phyloP scores from a whole-genome alignment of 2,888 invertebrate species.

The Phengaris alcon region DNA sequence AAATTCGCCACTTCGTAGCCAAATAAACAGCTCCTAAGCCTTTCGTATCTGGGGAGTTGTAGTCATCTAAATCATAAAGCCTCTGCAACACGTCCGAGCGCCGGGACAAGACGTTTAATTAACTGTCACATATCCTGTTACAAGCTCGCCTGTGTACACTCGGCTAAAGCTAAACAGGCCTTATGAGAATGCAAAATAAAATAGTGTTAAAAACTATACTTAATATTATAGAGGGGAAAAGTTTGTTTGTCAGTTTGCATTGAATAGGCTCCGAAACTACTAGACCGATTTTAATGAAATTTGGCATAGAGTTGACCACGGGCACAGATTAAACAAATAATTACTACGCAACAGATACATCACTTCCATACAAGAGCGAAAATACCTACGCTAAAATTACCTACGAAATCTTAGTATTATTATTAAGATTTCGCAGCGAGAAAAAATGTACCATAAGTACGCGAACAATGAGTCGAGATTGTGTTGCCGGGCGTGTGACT shows the following conservation, averaged over 20 bases:
- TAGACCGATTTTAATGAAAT: too few species aligned
- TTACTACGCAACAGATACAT: too few species aligned
- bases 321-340: too few species aligned
- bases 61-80: neutral
- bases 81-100: neutral
- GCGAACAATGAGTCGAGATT: too few species aligned
- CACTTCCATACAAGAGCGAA: too few species aligned
- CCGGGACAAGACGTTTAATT: neutral
- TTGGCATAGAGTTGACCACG: too few species aligned
- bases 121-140: constrained; percentile 1
- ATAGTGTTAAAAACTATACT: neutral
- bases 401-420: too few species aligned
- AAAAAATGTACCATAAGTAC: too few species aligned
- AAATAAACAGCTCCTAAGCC: constrained; percentile 2
- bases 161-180: neutral
- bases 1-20: neutral
- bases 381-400: too few species aligned
- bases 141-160: neutral
- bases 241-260: neutral
- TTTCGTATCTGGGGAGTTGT: constrained; percentile 1
- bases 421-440: too few species aligned
- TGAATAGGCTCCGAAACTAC: neutral
- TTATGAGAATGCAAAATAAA: neutral
- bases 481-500: too few species aligned
- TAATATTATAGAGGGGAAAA: too few species aligned